Evolutionary conservation across 2,888 invertebrate species (phyloP).

Genomic region (Perithous albicinctus): DNA sequence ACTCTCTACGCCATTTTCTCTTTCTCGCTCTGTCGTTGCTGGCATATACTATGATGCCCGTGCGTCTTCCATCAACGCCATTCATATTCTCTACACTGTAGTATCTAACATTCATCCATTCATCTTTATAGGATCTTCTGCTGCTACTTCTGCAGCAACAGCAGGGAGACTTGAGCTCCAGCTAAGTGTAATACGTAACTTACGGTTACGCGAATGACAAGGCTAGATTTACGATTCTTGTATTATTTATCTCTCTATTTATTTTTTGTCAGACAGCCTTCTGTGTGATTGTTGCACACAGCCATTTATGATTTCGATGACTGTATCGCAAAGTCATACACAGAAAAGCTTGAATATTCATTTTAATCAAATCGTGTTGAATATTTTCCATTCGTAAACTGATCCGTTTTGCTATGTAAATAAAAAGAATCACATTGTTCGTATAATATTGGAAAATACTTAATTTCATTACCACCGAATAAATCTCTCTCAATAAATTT

Average conservation of each 20-base stretch:
- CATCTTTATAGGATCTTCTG: background rate
- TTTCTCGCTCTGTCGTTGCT: conserved; percentile 16
- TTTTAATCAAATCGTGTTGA: too few relatives aligned
- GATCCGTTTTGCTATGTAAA: too few relatives aligned
- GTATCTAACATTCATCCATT: conserved; percentile 53
- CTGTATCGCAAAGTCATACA: too few relatives aligned
- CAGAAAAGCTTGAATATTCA: too few relatives aligned
- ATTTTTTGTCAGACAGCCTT: background rate
- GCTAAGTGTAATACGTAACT: conserved; percentile 9
- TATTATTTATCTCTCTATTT: background rate
- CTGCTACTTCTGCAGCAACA: background rate
- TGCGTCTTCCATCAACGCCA: conserved; percentile 14
- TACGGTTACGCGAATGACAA: conserved; percentile 2
- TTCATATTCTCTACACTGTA: conserved; percentile 58
- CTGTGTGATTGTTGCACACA: background rate
- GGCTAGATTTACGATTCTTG: background rate
- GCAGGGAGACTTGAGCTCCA: background rate
- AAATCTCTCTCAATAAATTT: background rate
- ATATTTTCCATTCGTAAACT: too few relatives aligned
- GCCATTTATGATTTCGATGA: background rate
- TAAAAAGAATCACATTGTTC: too few relatives aligned
- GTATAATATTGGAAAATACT: too few relatives aligned
- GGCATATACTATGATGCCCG: background rate
- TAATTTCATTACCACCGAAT: too few relatives aligned
- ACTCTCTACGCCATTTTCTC: conserved; percentile 45